Percentiles rank a stretch among this genome's conserved stretches.
These are phyloP conservation scores for Columba livia DNA, from an alignment of 2,113 vertebrate species.

Conservation along the genomic window DNA sequence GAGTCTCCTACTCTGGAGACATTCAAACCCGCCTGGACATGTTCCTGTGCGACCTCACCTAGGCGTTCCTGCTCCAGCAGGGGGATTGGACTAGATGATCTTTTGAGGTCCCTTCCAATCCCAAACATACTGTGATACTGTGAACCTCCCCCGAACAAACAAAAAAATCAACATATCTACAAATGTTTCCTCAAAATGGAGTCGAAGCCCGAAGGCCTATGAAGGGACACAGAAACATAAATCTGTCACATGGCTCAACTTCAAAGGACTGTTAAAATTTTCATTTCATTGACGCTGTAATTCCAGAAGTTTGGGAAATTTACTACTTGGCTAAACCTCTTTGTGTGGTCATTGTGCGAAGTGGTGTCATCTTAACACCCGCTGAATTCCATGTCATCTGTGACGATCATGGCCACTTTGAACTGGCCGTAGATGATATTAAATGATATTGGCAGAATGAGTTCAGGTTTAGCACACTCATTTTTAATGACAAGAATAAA, in stretches of 20 bases:
- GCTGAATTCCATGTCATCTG: neutral
- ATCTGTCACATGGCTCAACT: neutral
- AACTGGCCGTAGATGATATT: neutral
- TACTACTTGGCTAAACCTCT: neutral
- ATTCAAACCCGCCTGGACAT: too few species aligned
- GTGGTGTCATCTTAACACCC: neutral
- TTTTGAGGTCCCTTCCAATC: too few species aligned
- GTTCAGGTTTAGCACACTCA: slow-evolving; percentile 39
- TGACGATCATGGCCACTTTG: neutral
- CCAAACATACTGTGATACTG: too few species aligned
- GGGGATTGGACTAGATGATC: too few species aligned
- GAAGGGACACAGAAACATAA: neutral
- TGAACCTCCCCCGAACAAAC: too few species aligned
- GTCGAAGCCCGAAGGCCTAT: neutral
- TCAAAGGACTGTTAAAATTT: neutral
- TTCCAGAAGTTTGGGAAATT: neutral
- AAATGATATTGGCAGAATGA: slow-evolving; percentile 52
- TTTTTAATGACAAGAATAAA: slow-evolving; percentile 23
- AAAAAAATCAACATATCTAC: neutral
- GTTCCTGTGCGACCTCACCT: too few species aligned
- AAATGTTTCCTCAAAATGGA: neutral
- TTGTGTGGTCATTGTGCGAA: neutral
- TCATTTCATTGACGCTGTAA: neutral
- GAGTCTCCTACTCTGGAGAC: too few species aligned
- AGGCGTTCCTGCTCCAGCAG: too few species aligned